Base-by-base conservation (phyloP, 2,113 vertebrate species). In the Peucedramus taeniatus region DNA sequence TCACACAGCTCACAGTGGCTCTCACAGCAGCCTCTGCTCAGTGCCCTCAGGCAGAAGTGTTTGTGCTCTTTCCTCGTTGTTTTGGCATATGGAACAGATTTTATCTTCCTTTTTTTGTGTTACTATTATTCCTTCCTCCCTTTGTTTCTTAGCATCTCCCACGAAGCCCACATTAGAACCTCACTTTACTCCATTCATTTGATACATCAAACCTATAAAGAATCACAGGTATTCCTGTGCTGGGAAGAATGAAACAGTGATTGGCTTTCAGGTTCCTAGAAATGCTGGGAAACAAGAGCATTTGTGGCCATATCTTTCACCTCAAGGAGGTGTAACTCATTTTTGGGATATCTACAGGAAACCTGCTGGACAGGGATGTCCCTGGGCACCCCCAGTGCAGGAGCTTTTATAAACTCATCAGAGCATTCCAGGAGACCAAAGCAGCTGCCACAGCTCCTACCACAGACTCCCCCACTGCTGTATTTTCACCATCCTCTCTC, bases 11-110 rank as follows among this genome's bases (percentile, higher is more conserved):
- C 44, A 3, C 0, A 8, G 47, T 4, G 17, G n/a, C n/a, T 68
- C 71, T 42, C 80, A 37, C 42, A 50, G 59, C 35, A 45, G 3
- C 9, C 20, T 60, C 75, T 86, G 42, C 88, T 53, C 75, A 4
- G 0, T 40, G 56, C 39, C 60, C 15, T 15, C 0, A 26, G 56
- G 47, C 53, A 47, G 44, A 1, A 15, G 31, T 0, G 1, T 9
- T 56, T 71, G 24, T 6, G 6, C 40, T 23, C 31, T 26, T 37
- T 22, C 76, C 65, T 64, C 66, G 12, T 5, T 64, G 20, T 35
- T 66, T 21, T 17, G 76, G 65, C 65, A 66, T 31, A 20, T 27
- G 39, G 57, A 94, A 78, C 7, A 51, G 40, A 59, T 49, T 50
- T 30, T 31, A 11, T 53, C 40, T 22, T 22, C 44, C 59, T 71